Conservation (phyloP, 2,797 vertebrate genomes). For the Phrynocephalus forsythii region DNA sequence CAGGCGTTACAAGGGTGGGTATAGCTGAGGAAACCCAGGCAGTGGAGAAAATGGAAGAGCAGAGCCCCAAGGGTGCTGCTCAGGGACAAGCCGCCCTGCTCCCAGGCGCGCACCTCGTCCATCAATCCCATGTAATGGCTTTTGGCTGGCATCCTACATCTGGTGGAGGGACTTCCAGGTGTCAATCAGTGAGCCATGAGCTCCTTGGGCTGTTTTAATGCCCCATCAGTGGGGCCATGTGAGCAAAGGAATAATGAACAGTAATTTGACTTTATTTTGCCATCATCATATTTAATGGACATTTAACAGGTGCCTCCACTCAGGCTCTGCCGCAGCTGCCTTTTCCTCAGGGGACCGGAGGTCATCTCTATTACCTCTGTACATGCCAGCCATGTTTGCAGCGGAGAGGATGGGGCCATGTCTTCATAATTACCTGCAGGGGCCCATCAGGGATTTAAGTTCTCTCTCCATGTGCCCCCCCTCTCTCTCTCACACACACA, state of each 20-base stretch:
- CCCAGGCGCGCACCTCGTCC: neutral
- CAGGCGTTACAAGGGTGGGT: constrained; percentile 3
- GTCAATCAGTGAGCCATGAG: fast-evolving
- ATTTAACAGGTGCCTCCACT: neutral
- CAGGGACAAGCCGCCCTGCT: neutral
- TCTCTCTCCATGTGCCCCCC: neutral
- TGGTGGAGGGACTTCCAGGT: neutral
- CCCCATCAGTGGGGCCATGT: fast-evolving
- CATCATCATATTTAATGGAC: neutral
- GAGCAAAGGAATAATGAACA: neutral
- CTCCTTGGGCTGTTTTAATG: fast-evolving
- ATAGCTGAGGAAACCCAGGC: constrained; percentile 16
- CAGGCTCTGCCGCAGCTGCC: neutral
- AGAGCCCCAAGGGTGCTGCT: neutral
- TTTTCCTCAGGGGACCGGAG: neutral
- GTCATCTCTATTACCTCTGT: neutral
- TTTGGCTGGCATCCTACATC: constrained; percentile 30
- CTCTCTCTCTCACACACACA: neutral
- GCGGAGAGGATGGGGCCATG: fast-evolving
- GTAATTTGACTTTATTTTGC: constrained; percentile 20
- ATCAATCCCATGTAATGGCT: constrained; percentile 25
- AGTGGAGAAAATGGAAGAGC: neutral
- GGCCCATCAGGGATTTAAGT: neutral
- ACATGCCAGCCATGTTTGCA: neutral
- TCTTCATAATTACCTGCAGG: neutral